Base-by-base conservation (phyloP, 2,888 invertebrate species). In the Fragum fragum region DNA sequence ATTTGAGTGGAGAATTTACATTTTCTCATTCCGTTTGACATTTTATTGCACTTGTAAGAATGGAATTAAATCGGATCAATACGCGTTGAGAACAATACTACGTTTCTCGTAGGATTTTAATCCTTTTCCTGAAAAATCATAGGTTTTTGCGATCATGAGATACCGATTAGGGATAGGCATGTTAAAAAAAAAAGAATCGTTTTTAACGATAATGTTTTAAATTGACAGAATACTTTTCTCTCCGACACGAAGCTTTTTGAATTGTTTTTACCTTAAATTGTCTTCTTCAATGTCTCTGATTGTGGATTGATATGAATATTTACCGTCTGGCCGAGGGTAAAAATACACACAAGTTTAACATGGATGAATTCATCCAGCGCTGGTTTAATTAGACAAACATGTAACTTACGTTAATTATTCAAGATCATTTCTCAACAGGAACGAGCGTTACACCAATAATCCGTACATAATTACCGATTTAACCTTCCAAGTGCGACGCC, bases 331-430 rank as follows among this genome's bases (percentile, higher is more conserved):
- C 9, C 3, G 9, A 36, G 32, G 32, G 32, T 36, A 6, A 36
- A 36, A 36, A 6, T 6, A 36, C 32, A 9, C 32, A 9, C 32
- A 47, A 47, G 47, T n/a, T 14, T 1, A 47, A 47, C n/a, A 47
- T 47, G 14, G 47, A 3, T 47, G 47, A 9, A 47, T 47, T 47
- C 47, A 47, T 47, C 16, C 47, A 47, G 14, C 47, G 5, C n/a
- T 32, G 61, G 6, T 61, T 61, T 32, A 61, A 61, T 61, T 61
- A 29, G 28, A n/a, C n/a, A 32, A 23, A 61, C 61, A 61, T 29
- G 32, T 61, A 28, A 61, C 61, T 61, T 61, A 61, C 29, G 1
- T 21, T 66, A 66, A 66, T 66, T 66, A 66, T 66, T 21, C 66
- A 42, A 42, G 42, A 66, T 39, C 1, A 42, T 21, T n/a, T 23